Evolutionary conservation across 2,888 invertebrate species (phyloP).

Genomic region (Synanthedon formicaeformis): DNA sequence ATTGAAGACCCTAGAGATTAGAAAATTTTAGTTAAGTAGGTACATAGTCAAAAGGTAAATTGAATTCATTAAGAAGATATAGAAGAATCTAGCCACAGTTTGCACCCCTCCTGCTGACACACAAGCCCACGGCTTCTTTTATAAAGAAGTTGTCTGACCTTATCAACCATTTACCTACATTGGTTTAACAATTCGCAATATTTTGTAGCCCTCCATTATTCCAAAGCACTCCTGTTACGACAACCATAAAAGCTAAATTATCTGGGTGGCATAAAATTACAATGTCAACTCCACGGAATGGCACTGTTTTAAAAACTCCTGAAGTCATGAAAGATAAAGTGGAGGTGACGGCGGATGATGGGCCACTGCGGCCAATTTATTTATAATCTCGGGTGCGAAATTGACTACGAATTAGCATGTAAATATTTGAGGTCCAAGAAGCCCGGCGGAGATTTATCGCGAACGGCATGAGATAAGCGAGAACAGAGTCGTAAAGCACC

Average conservation of each 20-base stretch:
- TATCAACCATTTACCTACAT: too few relatives aligned
- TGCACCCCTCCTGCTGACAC: too few relatives aligned
- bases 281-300: constrained; percentile 38
- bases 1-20: too few relatives aligned
- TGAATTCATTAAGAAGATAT: too few relatives aligned
- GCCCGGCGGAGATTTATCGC: constrained; percentile 63
- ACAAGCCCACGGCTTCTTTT: too few relatives aligned
- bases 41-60: too few relatives aligned
- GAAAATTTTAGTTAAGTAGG: too few relatives aligned
- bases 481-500: constrained; percentile 59
- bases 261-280: constrained; percentile 53
- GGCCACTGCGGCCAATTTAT: constrained; percentile 54
- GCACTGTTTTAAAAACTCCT: constrained; percentile 52
- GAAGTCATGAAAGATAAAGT: constrained; percentile 62
- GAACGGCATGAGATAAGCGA: constrained; percentile 59
- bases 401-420: constrained; percentile 69
- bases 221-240: constrained; percentile 13
- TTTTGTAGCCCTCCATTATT: constrained; percentile 6
- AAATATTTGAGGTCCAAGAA: constrained; percentile 69
- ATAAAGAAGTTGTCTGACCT: too few relatives aligned
- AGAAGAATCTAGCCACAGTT: too few relatives aligned
- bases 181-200: not conserved
- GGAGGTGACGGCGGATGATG: constrained; percentile 44
- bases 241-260: constrained; percentile 45
- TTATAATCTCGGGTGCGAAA: constrained; percentile 67